Evolutionary conservation across 1,140 invertebrate species (phyloP).

Genomic region (Polypedilum vanderplanki): DNA sequence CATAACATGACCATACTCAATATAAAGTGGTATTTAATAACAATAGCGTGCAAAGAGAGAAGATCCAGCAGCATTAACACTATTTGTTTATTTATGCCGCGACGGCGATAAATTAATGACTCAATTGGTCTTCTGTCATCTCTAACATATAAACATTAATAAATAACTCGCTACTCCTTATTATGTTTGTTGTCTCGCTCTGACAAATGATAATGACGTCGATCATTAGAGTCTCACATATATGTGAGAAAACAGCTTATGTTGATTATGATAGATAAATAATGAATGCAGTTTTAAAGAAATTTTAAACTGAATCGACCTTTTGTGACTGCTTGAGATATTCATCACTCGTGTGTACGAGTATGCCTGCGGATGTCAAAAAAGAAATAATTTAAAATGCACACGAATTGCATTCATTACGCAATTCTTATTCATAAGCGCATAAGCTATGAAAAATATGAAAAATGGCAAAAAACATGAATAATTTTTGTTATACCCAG

Average conservation of each 20-base stretch:
- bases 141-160: background rate
- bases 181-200: background rate
- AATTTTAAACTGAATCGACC: no score
- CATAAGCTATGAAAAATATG: background rate
- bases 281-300: no score
- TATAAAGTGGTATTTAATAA: background rate
- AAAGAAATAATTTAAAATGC: background rate
- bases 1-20: background rate
- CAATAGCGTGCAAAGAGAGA: background rate
- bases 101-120: background rate
- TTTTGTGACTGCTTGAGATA: no score
- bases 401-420: conserved; percentile 3
- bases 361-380: background rate
- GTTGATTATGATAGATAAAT: background rate
- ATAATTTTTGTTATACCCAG: background rate
- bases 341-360: background rate
- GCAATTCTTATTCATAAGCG: conserved; percentile 9
- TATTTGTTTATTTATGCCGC: background rate
- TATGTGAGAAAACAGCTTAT: background rate
- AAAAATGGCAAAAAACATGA: background rate
- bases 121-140: background rate
- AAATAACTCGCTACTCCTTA: background rate
- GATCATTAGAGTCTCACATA: background rate
- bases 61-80: background rate
- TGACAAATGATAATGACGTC: conserved; percentile 6